Percentiles rank a stretch among this genome's conserved stretches.
These are phyloP conservation scores for Epinotia nisella DNA, from an alignment of 2,888 invertebrate genomes.

Conservation along the genomic window DNA sequence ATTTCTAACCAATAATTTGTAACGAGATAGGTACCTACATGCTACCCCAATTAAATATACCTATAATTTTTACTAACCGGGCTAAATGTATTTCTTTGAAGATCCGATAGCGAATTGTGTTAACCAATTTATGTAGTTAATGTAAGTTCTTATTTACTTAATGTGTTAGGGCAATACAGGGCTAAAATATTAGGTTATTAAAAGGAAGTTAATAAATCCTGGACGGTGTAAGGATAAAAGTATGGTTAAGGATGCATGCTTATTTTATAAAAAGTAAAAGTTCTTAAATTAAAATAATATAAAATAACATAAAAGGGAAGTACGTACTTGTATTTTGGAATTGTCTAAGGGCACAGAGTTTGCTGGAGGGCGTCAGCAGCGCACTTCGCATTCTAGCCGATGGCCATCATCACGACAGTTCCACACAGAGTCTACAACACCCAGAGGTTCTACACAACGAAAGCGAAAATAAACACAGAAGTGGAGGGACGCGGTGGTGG, in stretches of 20 bases:
- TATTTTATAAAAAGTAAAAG: constrained; percentile 43
- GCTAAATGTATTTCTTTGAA: neutral
- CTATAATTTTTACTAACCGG: too few species aligned
- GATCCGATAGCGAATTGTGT: neutral
- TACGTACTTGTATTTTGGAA: constrained; percentile 81
- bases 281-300: constrained; percentile 52
- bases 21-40: too few species aligned
- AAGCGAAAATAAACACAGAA: constrained; percentile 85
- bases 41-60: too few species aligned
- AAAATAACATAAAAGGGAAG: constrained; percentile 71
- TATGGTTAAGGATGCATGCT: constrained; percentile 21
- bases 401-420: constrained; percentile 82
- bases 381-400: constrained; percentile 85
- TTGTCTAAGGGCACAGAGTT: constrained; percentile 80
- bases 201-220: neutral
- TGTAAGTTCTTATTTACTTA: neutral
- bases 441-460: constrained; percentile 83
- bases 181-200: neutral
- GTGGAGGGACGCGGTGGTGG: constrained; percentile 75
- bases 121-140: neutral
- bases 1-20: neutral
- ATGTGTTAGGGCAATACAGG: neutral
- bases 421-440: constrained; percentile 81
- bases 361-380: constrained; percentile 83
- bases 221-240: neutral